A percentile compares a stretch with the other conserved stretches of the same genome.
phyloP scores from a whole-genome alignment of 2,888 invertebrate species.

The Meta bourneti region DNA sequence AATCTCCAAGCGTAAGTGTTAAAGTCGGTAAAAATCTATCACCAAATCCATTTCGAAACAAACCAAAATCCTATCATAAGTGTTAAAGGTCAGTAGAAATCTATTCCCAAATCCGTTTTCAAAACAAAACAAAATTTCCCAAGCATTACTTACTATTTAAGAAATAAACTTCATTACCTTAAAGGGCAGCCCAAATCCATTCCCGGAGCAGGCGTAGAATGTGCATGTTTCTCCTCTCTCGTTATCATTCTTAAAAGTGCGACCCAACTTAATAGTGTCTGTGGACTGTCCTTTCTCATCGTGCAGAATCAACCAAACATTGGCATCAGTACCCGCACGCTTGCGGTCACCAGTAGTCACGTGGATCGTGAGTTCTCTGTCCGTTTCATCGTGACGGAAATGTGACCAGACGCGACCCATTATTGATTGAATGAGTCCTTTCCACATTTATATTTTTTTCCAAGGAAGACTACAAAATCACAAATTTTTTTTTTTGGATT shows the following conservation, averaged over 20 bases:
- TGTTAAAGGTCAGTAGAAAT: too few species aligned
- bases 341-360: conserved; percentile 82
- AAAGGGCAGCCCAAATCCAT: conserved; percentile 60
- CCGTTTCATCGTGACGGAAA: conserved; percentile 59
- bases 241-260: conserved; percentile 79
- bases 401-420: conserved; percentile 66
- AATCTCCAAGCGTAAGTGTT: neutral
- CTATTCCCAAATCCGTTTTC: too few species aligned
- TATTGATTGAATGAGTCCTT: neutral
- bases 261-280: conserved; percentile 80
- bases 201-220: conserved; percentile 78
- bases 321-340: conserved; percentile 81
- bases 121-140: neutral
- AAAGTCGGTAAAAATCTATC: too few species aligned
- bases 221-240: conserved; percentile 80
- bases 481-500: too few species aligned
- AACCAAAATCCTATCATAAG: too few species aligned
- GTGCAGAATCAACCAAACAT: conserved; percentile 80
- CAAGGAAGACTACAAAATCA: too few species aligned
- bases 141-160: neutral
- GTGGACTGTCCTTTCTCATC: conserved; percentile 80
- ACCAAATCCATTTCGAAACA: too few species aligned
- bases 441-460: too few species aligned
- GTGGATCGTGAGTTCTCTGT: conserved; percentile 78
- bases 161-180: conserved; percentile 38